Percentiles rank a stretch among this genome's conserved stretches.
Conservation (phyloP, 2,113 vertebrate genomes). For the Oostethus manadensis region DNA sequence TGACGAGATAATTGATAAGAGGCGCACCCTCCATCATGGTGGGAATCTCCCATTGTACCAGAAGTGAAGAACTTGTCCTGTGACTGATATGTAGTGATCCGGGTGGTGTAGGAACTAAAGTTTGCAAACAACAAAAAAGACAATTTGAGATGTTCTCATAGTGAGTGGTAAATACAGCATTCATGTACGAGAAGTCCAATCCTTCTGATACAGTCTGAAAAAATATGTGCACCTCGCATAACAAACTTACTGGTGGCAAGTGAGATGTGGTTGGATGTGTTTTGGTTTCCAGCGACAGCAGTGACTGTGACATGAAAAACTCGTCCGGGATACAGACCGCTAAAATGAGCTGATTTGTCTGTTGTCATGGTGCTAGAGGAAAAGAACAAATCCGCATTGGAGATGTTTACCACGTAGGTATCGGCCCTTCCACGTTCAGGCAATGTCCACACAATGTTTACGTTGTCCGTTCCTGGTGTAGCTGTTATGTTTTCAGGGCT, state of each 20-base stretch:
- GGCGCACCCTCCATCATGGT: conserved; percentile 13
- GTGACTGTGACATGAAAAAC: conserved; percentile 37
- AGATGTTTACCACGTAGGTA: conserved; percentile 19
- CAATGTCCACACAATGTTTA: conserved; percentile 44
- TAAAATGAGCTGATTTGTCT: fast-evolving
- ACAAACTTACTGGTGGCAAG: conserved; percentile 52
- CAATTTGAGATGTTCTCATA: not conserved
- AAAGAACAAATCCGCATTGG: fast-evolving
- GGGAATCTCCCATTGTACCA: conserved; percentile 35
- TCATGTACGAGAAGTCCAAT: not conserved
- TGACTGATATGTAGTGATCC: not conserved
- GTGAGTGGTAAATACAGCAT: not conserved
- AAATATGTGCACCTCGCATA: not conserved
- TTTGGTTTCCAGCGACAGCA: conserved; percentile 30
- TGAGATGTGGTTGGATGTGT: conserved; percentile 3
- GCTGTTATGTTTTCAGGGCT: conserved; percentile 16
- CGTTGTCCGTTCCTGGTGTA: not conserved
- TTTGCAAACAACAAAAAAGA: not conserved
- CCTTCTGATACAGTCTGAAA: not conserved
- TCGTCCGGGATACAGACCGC: conserved; percentile 37
- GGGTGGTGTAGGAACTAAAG: conserved; percentile 50
- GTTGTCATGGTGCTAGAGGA: fast-evolving
- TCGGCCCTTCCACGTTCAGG: conserved; percentile 4
- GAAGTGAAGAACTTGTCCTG: conserved; percentile 30
- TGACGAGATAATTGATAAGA: conserved; percentile 29